Conservation (phyloP, 2,113 vertebrate species). For the Ammodytes marinus region DNA sequence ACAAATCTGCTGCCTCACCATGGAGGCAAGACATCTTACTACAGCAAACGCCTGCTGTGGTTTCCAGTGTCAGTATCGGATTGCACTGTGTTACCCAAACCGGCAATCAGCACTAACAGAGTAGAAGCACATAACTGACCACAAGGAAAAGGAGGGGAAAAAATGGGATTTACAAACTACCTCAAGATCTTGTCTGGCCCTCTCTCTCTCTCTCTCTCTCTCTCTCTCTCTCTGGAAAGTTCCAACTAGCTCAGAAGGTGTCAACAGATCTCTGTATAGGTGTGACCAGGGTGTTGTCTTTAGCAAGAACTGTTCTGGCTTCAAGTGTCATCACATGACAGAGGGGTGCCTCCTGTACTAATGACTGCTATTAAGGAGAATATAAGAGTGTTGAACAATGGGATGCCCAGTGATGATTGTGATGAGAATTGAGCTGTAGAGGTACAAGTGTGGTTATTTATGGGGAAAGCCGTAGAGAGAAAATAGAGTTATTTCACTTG, state of each 20-base stretch:
- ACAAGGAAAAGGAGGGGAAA: neutral
- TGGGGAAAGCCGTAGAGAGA: neutral
- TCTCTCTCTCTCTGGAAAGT: neutral
- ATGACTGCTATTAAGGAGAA: constrained; percentile 33
- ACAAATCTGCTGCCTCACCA: constrained; percentile 73
- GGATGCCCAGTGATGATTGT: constrained; percentile 4
- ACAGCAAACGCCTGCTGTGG: constrained; percentile 35
- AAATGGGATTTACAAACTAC: neutral
- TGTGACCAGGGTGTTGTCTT: neutral
- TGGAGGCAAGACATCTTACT: constrained; percentile 57
- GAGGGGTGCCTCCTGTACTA: neutral
- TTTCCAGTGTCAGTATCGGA: constrained; percentile 47
- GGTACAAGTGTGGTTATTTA: constrained; percentile 2
- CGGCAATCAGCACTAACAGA: constrained; percentile 15
- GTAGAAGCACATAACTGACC: constrained; percentile 14
- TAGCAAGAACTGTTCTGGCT: constrained; percentile 11
- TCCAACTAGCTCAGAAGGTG: neutral
- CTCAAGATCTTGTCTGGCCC: neutral
- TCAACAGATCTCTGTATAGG: neutral
- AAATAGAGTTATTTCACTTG: constrained; percentile 18
- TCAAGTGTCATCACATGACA: constrained; percentile 20
- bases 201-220: too few relatives aligned
- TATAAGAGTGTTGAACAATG: constrained; percentile 42
- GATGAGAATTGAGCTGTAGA: neutral
- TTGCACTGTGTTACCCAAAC: constrained; percentile 41